Percentiles rank a stretch among this genome's conserved stretches.
phyloP scores from a whole-genome alignment of 2,797 vertebrate genomes.

The Lycodopsis pacificus region DNA sequence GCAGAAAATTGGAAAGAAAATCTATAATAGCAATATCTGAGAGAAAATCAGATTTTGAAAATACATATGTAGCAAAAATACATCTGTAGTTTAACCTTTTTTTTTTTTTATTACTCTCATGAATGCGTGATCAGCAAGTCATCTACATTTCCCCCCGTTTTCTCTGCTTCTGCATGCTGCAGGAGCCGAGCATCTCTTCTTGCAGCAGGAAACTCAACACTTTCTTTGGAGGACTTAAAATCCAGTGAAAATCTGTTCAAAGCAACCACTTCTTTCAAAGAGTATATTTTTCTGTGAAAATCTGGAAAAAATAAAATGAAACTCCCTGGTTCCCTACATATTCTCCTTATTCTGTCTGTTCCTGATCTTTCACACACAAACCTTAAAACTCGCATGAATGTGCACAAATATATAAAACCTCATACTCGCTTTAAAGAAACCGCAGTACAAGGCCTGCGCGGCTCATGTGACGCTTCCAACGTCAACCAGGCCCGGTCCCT shows the following conservation, averaged over 20 bases:
- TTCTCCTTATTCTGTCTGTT: slow-evolving; percentile 38
- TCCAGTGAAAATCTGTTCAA: slow-evolving; percentile 23
- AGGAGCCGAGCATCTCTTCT: slow-evolving; percentile 26
- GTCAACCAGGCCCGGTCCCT: slow-evolving; percentile 59
- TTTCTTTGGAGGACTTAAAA: slow-evolving; percentile 21
- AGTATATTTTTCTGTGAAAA: slow-evolving; percentile 22
- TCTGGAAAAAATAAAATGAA: background rate
- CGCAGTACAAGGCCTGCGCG: slow-evolving; percentile 31
- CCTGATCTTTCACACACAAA: slow-evolving; percentile 26
- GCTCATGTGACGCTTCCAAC: slow-evolving; percentile 52
- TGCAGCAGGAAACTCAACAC: slow-evolving; percentile 37
- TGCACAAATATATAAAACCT: slow-evolving; percentile 16
- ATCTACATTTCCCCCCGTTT: background rate
- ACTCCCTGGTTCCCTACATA: slow-evolving; percentile 13
- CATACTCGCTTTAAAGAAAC: slow-evolving; percentile 13
- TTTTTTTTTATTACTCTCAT: slow-evolving; percentile 2
- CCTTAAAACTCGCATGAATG: slow-evolving; percentile 19
- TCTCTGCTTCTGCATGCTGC: slow-evolving; percentile 15
- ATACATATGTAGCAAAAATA: slow-evolving; percentile 13
- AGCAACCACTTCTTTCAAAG: slow-evolving; percentile 27
- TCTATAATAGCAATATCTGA: slow-evolving; percentile 35
- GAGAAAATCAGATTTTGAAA: slow-evolving; percentile 36
- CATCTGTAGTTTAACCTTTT: slow-evolving; percentile 1
- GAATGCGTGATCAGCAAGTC: slow-evolving; percentile 34
- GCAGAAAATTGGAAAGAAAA: slow-evolving; percentile 48